Percentiles rank a stretch among this genome's conserved stretches.
These are phyloP conservation scores for Portunus trituberculatus DNA, from an alignment of 1,140 invertebrate genomes.

Conservation along the genomic window DNA sequence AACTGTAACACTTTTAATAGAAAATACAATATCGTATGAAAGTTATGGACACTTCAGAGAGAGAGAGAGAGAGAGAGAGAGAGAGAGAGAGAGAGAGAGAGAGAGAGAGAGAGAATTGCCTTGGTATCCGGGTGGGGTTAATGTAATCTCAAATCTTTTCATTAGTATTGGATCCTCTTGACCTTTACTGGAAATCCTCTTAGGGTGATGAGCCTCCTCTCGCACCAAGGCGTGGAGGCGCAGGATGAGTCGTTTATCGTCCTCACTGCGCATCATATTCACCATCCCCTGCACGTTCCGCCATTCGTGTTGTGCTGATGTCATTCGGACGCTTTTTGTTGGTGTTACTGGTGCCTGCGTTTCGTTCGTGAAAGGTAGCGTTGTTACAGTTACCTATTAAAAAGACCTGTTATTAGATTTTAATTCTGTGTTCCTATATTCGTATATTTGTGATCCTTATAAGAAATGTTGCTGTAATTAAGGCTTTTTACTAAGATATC, in stretches of 20 bases:
- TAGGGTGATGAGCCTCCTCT: neutral
- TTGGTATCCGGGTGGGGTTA: neutral
- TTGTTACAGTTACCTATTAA: too few species aligned
- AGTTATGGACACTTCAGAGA: neutral
- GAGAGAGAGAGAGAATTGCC: neutral
- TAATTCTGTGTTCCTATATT: too few species aligned
- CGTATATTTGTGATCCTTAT: too few species aligned
- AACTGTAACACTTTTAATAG: neutral
- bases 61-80: neutral
- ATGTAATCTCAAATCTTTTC: constrained; percentile 23
- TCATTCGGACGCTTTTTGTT: neutral
- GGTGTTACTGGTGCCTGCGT: neutral
- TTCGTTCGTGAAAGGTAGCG: neutral
- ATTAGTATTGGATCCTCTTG: constrained; percentile 14
- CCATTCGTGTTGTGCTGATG: neutral
- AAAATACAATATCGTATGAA: neutral
- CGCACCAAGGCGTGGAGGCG: neutral
- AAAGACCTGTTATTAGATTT: too few species aligned
- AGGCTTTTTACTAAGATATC: too few species aligned
- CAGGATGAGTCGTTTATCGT: neutral
- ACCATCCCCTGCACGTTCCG: neutral
- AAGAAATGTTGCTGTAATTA: too few species aligned
- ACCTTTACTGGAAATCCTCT: neutral
- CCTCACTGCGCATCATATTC: neutral
- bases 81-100: too few species aligned